Evolutionary conservation across 2,888 invertebrate genomes (phyloP).

Genomic region (Holacanthella duospinosa): DNA sequence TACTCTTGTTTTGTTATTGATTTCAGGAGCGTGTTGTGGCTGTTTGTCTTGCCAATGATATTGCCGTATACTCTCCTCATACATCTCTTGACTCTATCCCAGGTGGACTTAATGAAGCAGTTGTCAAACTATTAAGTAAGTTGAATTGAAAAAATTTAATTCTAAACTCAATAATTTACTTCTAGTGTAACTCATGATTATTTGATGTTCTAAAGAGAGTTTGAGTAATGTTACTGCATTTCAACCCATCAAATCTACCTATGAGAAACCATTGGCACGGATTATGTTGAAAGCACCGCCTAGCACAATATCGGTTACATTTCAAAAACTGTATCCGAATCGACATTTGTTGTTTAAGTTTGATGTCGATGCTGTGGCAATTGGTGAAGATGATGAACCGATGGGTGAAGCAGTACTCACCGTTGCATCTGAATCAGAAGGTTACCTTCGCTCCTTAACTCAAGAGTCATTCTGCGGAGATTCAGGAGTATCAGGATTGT

Average conservation of each 20-base stretch:
- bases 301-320: neutral
- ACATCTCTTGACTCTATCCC: slow-evolving; percentile 74
- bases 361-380: neutral
- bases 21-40: slow-evolving; percentile 63
- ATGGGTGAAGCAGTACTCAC: neutral
- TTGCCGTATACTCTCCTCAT: slow-evolving; percentile 86
- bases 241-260: neutral
- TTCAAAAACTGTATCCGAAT: neutral
- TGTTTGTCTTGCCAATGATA: slow-evolving; percentile 67
- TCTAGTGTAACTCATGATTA: neutral
- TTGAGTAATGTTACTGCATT: neutral
- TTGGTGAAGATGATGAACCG: neutral
- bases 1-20: neutral
- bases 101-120: slow-evolving; percentile 87
- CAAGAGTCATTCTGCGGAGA: too few species aligned
- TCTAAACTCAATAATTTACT: neutral
- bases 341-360: neutral
- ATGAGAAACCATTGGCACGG: neutral
- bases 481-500: too few species aligned
- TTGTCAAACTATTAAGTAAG: slow-evolving; percentile 51
- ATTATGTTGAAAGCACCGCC: neutral
- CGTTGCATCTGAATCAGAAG: neutral
- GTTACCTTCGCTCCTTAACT: neutral
- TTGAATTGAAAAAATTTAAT: neutral
- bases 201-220: neutral